These are phyloP conservation scores for Heterotilapia buettikoferi DNA, from an alignment of 2,113 vertebrate species.

Conservation along the genomic window DNA sequence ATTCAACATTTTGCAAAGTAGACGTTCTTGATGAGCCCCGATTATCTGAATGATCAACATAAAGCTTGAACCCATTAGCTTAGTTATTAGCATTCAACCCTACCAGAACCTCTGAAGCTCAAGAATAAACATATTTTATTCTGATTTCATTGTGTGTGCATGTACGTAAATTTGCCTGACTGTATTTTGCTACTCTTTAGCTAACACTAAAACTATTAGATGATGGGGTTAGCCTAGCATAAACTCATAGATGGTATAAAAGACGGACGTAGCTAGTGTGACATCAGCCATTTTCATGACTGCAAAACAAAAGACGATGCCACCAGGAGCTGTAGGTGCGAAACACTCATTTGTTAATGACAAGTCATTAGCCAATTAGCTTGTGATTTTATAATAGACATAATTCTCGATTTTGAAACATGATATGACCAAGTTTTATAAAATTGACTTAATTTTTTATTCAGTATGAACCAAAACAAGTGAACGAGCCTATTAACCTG, in stretches of 20 bases:
- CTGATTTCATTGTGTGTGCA: not conserved
- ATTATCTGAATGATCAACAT: not conserved
- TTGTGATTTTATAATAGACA: not conserved
- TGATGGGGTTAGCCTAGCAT: not conserved
- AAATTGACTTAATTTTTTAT: not conserved
- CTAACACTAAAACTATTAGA: not conserved
- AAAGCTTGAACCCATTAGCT: not conserved
- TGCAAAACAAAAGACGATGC: not conserved
- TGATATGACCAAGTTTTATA: not conserved
- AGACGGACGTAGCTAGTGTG: fast-evolving
- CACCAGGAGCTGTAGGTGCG: not conserved
- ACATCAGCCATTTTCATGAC: not conserved
- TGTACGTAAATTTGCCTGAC: not conserved
- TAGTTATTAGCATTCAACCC: not conserved
- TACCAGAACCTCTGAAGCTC: not conserved
- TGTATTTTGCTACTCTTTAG: not conserved
- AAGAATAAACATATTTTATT: not conserved
- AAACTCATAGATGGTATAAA: not conserved
- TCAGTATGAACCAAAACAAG: not conserved
- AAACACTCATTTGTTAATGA: not conserved
- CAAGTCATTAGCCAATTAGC: not conserved
- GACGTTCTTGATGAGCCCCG: not conserved
- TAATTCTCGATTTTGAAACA: not conserved
- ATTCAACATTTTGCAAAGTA: not conserved
- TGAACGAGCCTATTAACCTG: not conserved